Percentiles rank a stretch among this genome's conserved stretches.
Conservation (phyloP, 2,797 vertebrate species). For the Sciaenops ocellatus region DNA sequence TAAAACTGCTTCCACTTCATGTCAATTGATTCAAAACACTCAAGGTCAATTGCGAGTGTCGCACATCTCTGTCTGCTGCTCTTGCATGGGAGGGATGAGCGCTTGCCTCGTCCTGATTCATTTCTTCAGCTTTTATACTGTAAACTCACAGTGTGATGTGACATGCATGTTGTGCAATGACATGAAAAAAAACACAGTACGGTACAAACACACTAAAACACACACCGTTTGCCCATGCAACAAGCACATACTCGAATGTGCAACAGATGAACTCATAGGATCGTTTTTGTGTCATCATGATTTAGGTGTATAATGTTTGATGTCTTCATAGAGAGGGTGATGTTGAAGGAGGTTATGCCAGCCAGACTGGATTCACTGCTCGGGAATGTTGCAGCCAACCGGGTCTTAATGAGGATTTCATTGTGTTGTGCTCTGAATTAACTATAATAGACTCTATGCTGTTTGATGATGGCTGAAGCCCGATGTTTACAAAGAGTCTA, state of each 20-base stretch:
- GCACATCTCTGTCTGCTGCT: constrained; percentile 51
- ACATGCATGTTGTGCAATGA: constrained; percentile 14
- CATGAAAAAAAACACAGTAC: constrained; percentile 5
- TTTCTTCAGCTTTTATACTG: constrained; percentile 44
- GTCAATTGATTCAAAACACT: constrained; percentile 64
- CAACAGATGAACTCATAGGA: neutral
- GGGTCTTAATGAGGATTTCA: too few relatives aligned
- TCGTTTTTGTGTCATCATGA: too few relatives aligned
- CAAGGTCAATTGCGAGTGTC: constrained; percentile 50
- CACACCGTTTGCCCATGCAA: neutral
- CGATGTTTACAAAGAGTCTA: too few relatives aligned
- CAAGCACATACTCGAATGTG: neutral
- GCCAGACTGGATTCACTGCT: too few relatives aligned
- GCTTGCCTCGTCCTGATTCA: constrained; percentile 48
- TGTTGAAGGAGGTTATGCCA: too few relatives aligned
- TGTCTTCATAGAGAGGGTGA: too few relatives aligned
- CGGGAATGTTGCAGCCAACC: too few relatives aligned
- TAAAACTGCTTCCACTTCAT: constrained; percentile 26
- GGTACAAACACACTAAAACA: too few relatives aligned
- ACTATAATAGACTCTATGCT: too few relatives aligned
- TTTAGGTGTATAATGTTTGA: too few relatives aligned
- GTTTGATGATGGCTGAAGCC: too few relatives aligned
- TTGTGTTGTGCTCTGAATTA: too few relatives aligned
- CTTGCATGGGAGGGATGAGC: constrained; percentile 38
- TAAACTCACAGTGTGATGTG: constrained; percentile 23